phyloP scores from a whole-genome alignment of 53 echinoderm and acorn worm species.

The Arbacia lixula region DNA sequence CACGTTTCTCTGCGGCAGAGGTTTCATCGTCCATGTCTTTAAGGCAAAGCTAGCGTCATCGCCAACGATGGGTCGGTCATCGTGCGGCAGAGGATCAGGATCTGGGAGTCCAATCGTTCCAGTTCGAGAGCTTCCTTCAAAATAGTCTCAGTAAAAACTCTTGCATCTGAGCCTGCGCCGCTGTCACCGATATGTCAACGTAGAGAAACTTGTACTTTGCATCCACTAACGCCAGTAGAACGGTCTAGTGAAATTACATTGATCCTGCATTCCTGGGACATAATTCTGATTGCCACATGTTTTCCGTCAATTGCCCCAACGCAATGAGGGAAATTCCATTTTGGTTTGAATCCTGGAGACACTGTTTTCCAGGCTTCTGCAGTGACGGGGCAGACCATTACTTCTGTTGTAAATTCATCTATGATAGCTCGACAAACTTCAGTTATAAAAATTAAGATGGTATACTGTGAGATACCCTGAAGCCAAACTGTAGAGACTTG shows the following conservation, averaged over 20 bases:
- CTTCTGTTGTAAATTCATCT: not conserved
- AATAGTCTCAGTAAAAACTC: too few relatives aligned
- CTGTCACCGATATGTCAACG: conserved; percentile 36
- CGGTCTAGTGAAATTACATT: conserved; percentile 13
- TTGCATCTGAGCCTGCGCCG: conserved; percentile 8
- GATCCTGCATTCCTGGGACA: not conserved
- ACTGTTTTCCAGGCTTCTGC: conserved; percentile 45
- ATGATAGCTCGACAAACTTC: conserved; percentile 32
- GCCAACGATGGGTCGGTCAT: conserved; percentile 22
- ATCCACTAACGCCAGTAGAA: conserved; percentile 39
- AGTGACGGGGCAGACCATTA: conserved; percentile 14
- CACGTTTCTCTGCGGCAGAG: conserved; percentile 24
- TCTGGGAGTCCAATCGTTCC: too few relatives aligned
- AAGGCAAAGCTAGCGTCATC: conserved; percentile 38
- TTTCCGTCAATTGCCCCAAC: conserved; percentile 21
- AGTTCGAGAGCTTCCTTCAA: too few relatives aligned
- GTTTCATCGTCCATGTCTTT: conserved; percentile 52
- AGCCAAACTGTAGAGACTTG: conserved; percentile 8
- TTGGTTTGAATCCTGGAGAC: conserved; percentile 1
- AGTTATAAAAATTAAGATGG: conserved; percentile 19
- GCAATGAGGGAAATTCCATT: conserved; percentile 25
- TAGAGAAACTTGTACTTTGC: conserved; percentile 32
- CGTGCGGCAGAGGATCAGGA: conserved; percentile 43
- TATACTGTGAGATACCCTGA: conserved; percentile 17
- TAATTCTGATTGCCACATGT: too few relatives aligned